Base-by-base conservation (phyloP, 23 tunicate genomes). In the Oikopleura dioica region DNA sequence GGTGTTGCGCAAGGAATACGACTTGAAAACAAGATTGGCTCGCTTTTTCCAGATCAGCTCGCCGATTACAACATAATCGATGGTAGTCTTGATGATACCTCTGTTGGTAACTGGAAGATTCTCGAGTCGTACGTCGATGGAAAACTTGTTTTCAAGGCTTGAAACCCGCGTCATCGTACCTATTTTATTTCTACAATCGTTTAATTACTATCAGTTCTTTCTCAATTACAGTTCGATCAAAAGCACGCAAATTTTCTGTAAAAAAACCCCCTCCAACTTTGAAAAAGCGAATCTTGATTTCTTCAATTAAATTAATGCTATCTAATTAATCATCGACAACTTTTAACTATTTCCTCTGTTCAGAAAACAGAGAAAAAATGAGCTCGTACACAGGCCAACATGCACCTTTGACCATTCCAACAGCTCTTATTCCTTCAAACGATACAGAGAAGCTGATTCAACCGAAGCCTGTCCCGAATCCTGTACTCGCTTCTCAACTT, bases 1-100 rank as follows among this genome's bases (percentile, higher is more conserved):
- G 84, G 81, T 29, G 89, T 91, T 33, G 97, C 92, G 16, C 55
- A 44, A 16, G 55, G 55, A 44, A 16, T 44, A 9, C 9, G 16
- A 44, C 16, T 9, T 9, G 55, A 44, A 44, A 16, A 44, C 16
- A 44, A 44, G 16, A 9, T 44, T 44, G 55, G 55, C 55, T 9
- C 9, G 55, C 16, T 44, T 9, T 9, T 9, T 9, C 55, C 55
- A 44, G 55, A 16, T 9, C 55, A 44, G 55, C 16, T 44, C 16
- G 55, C 55, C 9, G 55, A 44, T 44, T 44, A 9, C 16, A 44
- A 44, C 16, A 44, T 44, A 9, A 44, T 44, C 9, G 16, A 9
- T 16, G 55, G 55, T 44, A 16, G 16, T 16, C 55, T 44, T 44
- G 16, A 44, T 9, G 55, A 16, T 9, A 16, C 9, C 16, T 44